These are phyloP conservation scores for Phylloscopus trochiloides DNA, from an alignment of 2,113 vertebrate species.

Conservation along the genomic window DNA sequence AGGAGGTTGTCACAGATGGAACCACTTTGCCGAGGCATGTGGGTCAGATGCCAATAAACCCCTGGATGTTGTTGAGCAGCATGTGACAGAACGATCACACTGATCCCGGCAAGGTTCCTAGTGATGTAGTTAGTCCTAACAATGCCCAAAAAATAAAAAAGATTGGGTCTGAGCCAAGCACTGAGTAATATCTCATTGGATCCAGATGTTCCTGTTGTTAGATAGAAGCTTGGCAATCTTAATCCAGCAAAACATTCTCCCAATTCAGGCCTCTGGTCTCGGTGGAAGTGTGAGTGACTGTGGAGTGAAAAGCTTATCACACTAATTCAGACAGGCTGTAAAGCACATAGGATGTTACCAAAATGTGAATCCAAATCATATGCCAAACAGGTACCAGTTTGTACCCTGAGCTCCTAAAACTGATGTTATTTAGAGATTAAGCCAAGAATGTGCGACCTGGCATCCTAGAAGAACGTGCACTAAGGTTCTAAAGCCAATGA, in stretches of 20 bases:
- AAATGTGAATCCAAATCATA: neutral
- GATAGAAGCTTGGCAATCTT: neutral
- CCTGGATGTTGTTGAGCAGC: slow-evolving; percentile 47
- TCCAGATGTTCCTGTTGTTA: slow-evolving; percentile 56
- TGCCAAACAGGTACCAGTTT: neutral
- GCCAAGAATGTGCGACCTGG: neutral
- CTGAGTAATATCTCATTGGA: slow-evolving; percentile 41
- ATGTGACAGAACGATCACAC: slow-evolving; percentile 34
- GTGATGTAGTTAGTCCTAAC: slow-evolving; percentile 39
- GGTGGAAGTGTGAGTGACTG: neutral
- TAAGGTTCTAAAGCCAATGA: neutral
- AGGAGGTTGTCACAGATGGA: slow-evolving; percentile 57
- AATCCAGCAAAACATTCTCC: neutral
- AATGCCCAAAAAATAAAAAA: slow-evolving; percentile 14
- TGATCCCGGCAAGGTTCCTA: slow-evolving; percentile 62
- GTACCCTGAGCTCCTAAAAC: neutral
- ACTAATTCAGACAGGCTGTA: neutral
- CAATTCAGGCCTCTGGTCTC: neutral
- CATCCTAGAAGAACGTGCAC: rapidly evolving
- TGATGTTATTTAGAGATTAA: neutral
- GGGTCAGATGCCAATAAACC: slow-evolving; percentile 54
- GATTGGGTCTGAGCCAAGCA: slow-evolving; percentile 28
- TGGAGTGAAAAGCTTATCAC: neutral
- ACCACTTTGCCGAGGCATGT: slow-evolving; percentile 37
- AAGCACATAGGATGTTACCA: neutral